Evolutionary conservation across 2,888 invertebrate genomes (phyloP), one percentile per base, ranked within the genome.

Genomic region (Caenorhabditis uteleia): DNA sequence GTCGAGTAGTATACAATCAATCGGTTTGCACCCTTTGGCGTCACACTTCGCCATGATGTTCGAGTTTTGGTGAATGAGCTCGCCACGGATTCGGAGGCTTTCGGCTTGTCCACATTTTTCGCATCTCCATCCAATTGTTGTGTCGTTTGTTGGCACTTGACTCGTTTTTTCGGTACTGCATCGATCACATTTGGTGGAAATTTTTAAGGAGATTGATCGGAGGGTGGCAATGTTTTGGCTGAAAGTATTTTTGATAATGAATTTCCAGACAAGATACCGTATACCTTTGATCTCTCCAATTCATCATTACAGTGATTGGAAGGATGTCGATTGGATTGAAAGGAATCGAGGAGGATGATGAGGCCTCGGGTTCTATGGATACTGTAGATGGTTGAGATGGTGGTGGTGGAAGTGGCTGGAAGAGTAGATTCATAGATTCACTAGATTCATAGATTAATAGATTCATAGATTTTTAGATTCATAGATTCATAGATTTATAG

Each of bases 1-100:
- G 14, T 39, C 50, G 3, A 40, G 26, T 12, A 50, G 42, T 29
- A 40, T 50, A 25, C 40, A 40, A 31, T 50, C 50, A 23, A 40
- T n/a, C 14, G 50, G 50, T 31, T 31, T 26, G 33, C 50, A 50
- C 12, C 50, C 50, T 27, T 40, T 39, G 12, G 42, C 10, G 16
- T 50, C 50, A 29, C 40, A 18, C 5, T 21, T n/a, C 14, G 29
- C 14, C 2, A 50, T 16, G 16, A 50, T n/a, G 21, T 39, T 39
- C 16, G 40, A 40, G n/a, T 38, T 40, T 20, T 40, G 16, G 20
- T 50, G 50, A 18, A 50, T 31, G 2, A 50, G 8, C 23, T 29
- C 20, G 25, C 26, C 14, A 3, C 40, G 39, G 8, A 42, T 6
- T 50, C 50, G 40, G 21, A 42, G 21, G 20, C 50, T 50, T 14